phyloP scores from a whole-genome alignment of 2,113 vertebrate genomes.

The Mustela nigripes region DNA sequence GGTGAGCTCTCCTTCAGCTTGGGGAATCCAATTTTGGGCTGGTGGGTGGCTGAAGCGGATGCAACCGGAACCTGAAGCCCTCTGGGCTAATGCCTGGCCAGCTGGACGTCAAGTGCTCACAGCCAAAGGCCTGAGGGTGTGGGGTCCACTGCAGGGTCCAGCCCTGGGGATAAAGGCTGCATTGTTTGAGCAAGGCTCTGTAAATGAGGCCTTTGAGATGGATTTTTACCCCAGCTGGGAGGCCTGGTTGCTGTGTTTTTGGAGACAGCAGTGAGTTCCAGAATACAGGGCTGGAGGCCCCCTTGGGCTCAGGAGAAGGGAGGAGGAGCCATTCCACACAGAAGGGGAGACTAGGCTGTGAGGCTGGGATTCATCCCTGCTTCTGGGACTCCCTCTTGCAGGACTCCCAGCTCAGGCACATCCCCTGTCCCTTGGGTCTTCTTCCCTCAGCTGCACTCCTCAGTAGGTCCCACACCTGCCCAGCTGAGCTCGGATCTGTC shows the following conservation, averaged over 20 bases:
- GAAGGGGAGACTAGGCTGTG: neutral
- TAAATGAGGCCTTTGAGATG: neutral
- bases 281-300: neutral
- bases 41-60: neutral
- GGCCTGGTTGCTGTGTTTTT: neutral
- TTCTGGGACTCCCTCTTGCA: neutral
- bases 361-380: neutral
- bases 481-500: neutral
- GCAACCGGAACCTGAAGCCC: neutral
- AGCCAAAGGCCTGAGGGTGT: neutral
- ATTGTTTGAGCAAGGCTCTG: neutral
- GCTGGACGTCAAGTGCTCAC: neutral
- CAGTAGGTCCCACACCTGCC: neutral
- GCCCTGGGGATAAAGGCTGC: constrained; percentile 23
- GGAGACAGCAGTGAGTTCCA: neutral
- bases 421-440: neutral
- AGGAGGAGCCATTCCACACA: neutral
- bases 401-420: neutral
- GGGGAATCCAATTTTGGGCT: neutral
- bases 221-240: neutral
- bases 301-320: neutral
- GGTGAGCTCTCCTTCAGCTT: neutral
- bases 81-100: neutral
- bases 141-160: neutral
- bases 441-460: neutral